These are phyloP conservation scores for Acropora yongei DNA, from an alignment of 64 coral and sea anemone species.

Conservation along the genomic window DNA sequence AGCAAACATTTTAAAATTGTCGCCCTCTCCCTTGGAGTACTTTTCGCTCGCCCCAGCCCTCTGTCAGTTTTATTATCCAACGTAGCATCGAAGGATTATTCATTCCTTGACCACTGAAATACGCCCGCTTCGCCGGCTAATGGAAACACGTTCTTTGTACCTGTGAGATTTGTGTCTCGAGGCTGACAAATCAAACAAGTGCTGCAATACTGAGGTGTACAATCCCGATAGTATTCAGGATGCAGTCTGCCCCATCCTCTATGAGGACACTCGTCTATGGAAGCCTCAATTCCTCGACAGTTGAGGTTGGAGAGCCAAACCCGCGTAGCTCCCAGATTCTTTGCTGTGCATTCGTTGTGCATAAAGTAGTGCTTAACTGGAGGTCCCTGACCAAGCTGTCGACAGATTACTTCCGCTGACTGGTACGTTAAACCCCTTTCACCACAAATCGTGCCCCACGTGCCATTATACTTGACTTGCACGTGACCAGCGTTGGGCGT, in stretches of 20 bases:
- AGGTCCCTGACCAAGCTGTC: slow-evolving; percentile 19
- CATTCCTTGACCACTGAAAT: too few species aligned
- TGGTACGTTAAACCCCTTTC: not conserved
- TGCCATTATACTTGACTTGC: slow-evolving; percentile 44
- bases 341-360: slow-evolving; percentile 16
- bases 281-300: slow-evolving; percentile 24
- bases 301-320: slow-evolving; percentile 22
- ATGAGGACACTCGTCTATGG: slow-evolving; percentile 36
- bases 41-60: too few species aligned
- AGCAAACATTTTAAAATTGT: too few species aligned
- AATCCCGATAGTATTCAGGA: not conserved
- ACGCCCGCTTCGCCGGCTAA: too few species aligned
- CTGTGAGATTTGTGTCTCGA: not conserved
- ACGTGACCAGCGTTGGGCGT: slow-evolving; percentile 17
- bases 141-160: not conserved
- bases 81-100: too few species aligned
- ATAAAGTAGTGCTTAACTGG: slow-evolving; percentile 2
- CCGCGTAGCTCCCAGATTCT: not conserved
- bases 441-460: slow-evolving; percentile 26
- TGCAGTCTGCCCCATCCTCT: slow-evolving; percentile 30
- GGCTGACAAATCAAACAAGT: slow-evolving; percentile 41
- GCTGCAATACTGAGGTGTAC: slow-evolving; percentile 20
- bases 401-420: slow-evolving; percentile 30
- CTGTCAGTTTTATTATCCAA: too few species aligned
- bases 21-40: too few species aligned